A percentile compares a stretch with the other conserved stretches of the same genome.
These are phyloP conservation scores for Melanchra persicariae DNA, from an alignment of 2,888 invertebrate species.

Conservation along the genomic window DNA sequence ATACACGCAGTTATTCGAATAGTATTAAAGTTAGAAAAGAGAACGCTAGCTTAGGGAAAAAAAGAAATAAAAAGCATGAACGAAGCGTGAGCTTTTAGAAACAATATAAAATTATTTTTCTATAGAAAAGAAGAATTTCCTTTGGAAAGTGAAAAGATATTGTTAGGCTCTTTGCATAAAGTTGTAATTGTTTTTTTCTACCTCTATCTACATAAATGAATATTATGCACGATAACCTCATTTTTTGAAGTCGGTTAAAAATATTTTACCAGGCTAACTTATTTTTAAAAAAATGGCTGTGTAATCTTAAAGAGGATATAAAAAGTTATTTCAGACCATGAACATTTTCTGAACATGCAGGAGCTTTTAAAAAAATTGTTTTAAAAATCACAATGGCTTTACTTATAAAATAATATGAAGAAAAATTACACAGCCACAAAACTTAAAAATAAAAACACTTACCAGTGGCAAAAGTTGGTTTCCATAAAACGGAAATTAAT, in stretches of 20 bases:
- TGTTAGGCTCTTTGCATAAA: too few species aligned
- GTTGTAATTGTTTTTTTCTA: background rate
- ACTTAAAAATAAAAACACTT: conserved; percentile 70
- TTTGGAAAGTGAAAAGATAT: too few species aligned
- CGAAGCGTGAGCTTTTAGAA: background rate
- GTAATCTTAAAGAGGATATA: too few species aligned
- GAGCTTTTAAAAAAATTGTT: background rate
- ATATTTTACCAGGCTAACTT: background rate
- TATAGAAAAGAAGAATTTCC: fast-evolving
- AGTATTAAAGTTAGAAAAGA: too few species aligned
- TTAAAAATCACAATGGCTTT: background rate
- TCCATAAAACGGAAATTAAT: conserved; percentile 87
- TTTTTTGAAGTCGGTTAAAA: too few species aligned
- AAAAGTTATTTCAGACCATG: too few species aligned
- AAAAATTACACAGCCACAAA: conserved; percentile 15
- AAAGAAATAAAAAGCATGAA: too few species aligned
- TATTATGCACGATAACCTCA: too few species aligned
- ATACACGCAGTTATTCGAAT: too few species aligned
- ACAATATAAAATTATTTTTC: background rate
- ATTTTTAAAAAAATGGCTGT: too few species aligned
- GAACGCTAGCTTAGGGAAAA: background rate
- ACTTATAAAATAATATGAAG: background rate
- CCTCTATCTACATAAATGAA: background rate
- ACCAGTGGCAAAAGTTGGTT: conserved; percentile 81
- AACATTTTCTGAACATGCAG: background rate